A percentile compares a stretch with the other conserved stretches of the same genome.
phyloP scores from a whole-genome alignment of 2,888 invertebrate genomes.

The Elmis aenea region DNA sequence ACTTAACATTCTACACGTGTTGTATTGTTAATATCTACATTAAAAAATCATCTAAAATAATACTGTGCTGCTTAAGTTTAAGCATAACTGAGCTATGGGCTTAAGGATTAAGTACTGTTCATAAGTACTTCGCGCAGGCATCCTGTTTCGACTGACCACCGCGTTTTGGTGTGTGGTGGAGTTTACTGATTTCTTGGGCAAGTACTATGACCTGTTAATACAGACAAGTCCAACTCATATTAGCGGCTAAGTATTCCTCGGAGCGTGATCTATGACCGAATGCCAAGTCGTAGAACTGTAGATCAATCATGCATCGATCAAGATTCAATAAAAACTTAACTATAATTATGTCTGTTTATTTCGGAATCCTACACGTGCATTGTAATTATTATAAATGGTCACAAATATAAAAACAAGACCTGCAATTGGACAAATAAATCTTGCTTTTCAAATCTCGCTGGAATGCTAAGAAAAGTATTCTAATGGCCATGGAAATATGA shows the following conservation, averaged over 20 bases:
- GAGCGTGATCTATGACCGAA: slow-evolving; percentile 44
- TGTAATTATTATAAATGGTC: slow-evolving; percentile 46
- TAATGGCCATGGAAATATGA: slow-evolving; percentile 7
- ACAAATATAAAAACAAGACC: slow-evolving; percentile 32
- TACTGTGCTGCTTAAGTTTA: too few species aligned
- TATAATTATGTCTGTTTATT: slow-evolving; percentile 42
- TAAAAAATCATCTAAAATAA: too few species aligned
- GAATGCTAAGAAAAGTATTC: slow-evolving; percentile 9
- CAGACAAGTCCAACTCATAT: slow-evolving; percentile 24
- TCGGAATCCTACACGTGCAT: slow-evolving; percentile 46
- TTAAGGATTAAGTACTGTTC: too few species aligned
- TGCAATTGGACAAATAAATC: slow-evolving; percentile 41
- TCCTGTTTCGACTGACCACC: too few species aligned
- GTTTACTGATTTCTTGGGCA: too few species aligned
- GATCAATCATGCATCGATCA: slow-evolving; percentile 46
- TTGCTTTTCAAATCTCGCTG: slow-evolving; percentile 18
- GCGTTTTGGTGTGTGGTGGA: too few species aligned
- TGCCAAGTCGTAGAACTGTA: slow-evolving; percentile 40
- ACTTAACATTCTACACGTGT: too few species aligned
- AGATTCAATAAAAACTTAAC: slow-evolving; percentile 41
- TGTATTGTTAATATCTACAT: too few species aligned
- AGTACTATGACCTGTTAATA: not conserved
- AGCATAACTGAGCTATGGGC: too few species aligned
- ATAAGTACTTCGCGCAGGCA: too few species aligned
- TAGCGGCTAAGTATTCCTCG: slow-evolving; percentile 25